A percentile compares a stretch with the other conserved stretches of the same genome.
Conservation (phyloP, 2,888 invertebrate genomes). For the Sminthurides aquaticus region DNA sequence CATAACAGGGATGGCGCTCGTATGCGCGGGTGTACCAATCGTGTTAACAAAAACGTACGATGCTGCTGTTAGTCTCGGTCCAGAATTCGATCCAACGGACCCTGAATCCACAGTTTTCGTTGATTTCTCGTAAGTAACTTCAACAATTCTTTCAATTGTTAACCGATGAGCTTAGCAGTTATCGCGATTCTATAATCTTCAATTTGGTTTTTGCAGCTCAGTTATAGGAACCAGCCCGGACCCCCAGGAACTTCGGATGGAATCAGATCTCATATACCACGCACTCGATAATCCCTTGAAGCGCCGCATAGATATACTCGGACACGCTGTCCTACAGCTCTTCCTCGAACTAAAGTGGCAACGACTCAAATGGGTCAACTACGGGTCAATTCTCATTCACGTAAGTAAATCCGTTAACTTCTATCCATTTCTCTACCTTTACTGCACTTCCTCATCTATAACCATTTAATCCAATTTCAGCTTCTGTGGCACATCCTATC, state of each 20-base stretch:
- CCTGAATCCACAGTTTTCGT: not conserved
- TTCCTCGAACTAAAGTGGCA: not conserved
- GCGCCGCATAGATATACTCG: not conserved
- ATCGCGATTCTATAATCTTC: not conserved
- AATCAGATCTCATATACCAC: not conserved
- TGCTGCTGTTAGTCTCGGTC: not conserved
- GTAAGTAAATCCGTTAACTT: too few relatives aligned
- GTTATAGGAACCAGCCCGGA: not conserved
- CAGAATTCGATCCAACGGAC: not conserved
- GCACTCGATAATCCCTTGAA: conserved; percentile 3
- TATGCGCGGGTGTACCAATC: not conserved
- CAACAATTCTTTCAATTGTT: not conserved
- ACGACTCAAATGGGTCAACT: not conserved
- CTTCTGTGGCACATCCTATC: not conserved
- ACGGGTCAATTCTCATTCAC: not conserved
- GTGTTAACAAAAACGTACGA: not conserved
- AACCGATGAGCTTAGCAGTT: not conserved
- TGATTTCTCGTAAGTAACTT: not conserved
- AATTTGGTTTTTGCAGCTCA: not conserved
- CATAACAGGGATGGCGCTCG: not conserved
- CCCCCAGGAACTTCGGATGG: not conserved
- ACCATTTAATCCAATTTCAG: too few relatives aligned
- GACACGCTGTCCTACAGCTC: not conserved
- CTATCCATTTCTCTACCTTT: too few relatives aligned
- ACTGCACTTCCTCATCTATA: too few relatives aligned